These are phyloP conservation scores for Phylloscopus collybita DNA, from an alignment of 2,797 vertebrate genomes.

Conservation along the genomic window DNA sequence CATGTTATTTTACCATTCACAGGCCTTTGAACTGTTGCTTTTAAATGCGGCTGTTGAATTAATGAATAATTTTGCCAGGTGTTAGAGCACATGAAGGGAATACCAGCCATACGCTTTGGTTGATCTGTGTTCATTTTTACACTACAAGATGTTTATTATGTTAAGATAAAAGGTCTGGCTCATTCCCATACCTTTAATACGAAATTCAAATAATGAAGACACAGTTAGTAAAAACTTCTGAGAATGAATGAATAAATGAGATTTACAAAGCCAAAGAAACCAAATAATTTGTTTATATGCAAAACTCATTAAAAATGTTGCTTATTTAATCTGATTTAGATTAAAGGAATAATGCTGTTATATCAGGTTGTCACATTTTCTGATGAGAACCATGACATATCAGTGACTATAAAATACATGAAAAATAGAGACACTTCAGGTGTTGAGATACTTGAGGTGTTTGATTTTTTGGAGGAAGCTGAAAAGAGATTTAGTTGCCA, in stretches of 20 bases:
- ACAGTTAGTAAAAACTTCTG: conserved; percentile 78
- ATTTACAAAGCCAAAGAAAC: neutral
- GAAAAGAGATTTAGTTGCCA: neutral
- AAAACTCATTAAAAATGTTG: neutral
- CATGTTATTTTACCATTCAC: conserved; percentile 77
- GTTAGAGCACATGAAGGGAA: conserved; percentile 72
- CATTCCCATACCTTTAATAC: conserved; percentile 83
- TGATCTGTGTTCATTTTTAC: conserved; percentile 62
- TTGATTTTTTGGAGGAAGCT: neutral
- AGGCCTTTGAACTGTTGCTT: conserved; percentile 87
- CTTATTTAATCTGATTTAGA: neutral
- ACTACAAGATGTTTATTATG: conserved; percentile 65
- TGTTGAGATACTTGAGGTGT: neutral
- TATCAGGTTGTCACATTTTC: neutral
- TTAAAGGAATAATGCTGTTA: neutral
- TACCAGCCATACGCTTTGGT: conserved; percentile 45
- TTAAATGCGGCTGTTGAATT: conserved; percentile 87
- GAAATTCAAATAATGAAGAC: conserved; percentile 80
- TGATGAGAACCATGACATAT: neutral
- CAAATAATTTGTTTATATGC: neutral
- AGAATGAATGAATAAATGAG: conserved; percentile 79
- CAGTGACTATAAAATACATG: neutral
- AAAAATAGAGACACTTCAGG: neutral
- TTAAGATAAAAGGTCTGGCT: conserved; percentile 85
- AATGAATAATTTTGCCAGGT: conserved; percentile 89